Evolutionary conservation across 2,888 invertebrate genomes (phyloP).

Genomic region (Drosophila prolongata): DNA sequence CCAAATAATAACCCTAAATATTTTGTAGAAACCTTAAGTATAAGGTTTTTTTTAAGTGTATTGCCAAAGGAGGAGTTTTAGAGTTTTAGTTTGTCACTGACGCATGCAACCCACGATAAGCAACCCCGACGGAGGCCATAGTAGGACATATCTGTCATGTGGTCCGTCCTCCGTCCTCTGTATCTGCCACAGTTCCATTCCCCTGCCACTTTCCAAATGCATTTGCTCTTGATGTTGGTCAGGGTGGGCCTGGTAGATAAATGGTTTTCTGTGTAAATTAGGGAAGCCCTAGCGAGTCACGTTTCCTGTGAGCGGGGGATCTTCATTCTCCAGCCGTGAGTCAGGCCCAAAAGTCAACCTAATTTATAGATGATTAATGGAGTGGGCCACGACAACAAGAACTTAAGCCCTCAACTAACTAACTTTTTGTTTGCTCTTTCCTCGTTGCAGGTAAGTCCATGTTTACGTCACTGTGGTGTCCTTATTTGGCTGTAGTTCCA

Average conservation of each 20-base stretch:
- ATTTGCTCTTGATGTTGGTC: conserved; percentile 30
- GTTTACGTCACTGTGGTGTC: conserved; percentile 34
- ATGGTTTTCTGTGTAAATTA: conserved; percentile 50
- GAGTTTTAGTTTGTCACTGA: conserved; percentile 32
- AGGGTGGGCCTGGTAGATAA: conserved; percentile 32
- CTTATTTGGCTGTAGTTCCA: conserved; percentile 64
- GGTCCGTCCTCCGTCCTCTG: conserved; percentile 24
- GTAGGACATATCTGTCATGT: conserved; percentile 45
- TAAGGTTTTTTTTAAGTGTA: neutral
- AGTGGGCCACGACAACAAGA: neutral
- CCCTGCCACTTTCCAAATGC: conserved; percentile 24
- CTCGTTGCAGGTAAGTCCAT: conserved; percentile 27
- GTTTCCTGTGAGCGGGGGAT: conserved; percentile 33
- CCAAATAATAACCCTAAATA: no score
- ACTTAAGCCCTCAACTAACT: conserved; percentile 13
- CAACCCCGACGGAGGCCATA: conserved; percentile 49
- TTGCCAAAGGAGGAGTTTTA: conserved; percentile 16
- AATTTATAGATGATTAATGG: conserved; percentile 34
- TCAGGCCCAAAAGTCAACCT: conserved; percentile 14
- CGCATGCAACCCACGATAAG: conserved; percentile 51
- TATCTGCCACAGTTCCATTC: conserved; percentile 9
- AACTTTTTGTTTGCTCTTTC: conserved; percentile 6
- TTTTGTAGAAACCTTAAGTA: no score
- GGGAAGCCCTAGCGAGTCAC: conserved; percentile 49
- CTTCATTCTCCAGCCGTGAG: conserved; percentile 20